These are phyloP conservation scores for Amphiprion ocellaris DNA, from an alignment of 2,113 vertebrate species.

Conservation along the genomic window DNA sequence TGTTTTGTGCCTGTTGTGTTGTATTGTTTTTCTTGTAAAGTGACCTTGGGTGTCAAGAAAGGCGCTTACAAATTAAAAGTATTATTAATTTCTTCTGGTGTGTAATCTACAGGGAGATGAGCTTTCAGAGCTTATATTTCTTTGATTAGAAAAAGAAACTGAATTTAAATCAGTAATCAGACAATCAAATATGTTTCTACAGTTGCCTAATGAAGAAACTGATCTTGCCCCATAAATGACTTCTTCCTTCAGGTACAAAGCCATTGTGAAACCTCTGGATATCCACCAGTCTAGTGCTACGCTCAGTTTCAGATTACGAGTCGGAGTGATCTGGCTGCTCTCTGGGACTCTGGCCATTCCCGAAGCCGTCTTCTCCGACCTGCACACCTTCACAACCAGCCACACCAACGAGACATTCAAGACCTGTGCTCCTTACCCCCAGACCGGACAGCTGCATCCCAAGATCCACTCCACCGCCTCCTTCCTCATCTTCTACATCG, in stretches of 20 bases:
- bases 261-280: conserved; percentile 95
- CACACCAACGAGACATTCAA: conserved; percentile 91
- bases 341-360: conserved; percentile 93
- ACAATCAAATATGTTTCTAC: not conserved
- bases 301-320: conserved; percentile 88
- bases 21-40: too few relatives aligned
- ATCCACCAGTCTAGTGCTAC: conserved; percentile 85
- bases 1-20: too few relatives aligned
- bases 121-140: not conserved
- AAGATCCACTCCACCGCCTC: conserved; percentile 95
- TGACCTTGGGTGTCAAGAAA: too few relatives aligned
- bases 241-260: conserved; percentile 89
- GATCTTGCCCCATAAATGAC: not conserved
- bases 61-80: too few relatives aligned
- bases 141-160: too few relatives aligned
- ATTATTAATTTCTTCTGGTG: not conserved
- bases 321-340: conserved; percentile 91
- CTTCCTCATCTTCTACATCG: conserved; percentile 94
- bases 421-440: conserved; percentile 94
- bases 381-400: conserved; percentile 90
- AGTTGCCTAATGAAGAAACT: not conserved
- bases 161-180: not conserved
- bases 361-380: conserved; percentile 95
- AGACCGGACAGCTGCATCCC: conserved; percentile 90
- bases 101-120: not conserved